Evolutionary conservation across 2,888 invertebrate genomes (phyloP).

Genomic region (Spatulosminthurus flaviceps): DNA sequence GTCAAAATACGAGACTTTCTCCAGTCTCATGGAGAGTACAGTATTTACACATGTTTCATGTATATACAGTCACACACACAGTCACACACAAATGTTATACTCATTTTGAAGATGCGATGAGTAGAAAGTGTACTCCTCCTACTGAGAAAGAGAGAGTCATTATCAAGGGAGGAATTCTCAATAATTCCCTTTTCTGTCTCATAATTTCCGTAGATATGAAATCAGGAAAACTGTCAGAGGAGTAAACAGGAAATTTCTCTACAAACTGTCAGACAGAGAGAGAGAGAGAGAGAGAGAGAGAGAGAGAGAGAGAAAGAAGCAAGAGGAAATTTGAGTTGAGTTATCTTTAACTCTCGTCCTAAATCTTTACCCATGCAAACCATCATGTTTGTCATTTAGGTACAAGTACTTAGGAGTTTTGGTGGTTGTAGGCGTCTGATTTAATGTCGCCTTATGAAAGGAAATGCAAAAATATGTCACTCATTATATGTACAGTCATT

Average conservation of each 20-base stretch:
- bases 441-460: background rate
- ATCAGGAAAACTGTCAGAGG: background rate
- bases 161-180: background rate
- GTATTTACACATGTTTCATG: too few species aligned
- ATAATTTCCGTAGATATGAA: constrained; percentile 13
- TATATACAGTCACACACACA: too few species aligned
- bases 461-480: background rate
- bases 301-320: too few species aligned
- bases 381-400: background rate
- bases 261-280: background rate
- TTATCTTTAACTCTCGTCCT: constrained; percentile 5
- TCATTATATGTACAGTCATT: constrained; percentile 19
- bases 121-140: too few species aligned
- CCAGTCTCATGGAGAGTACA: too few species aligned
- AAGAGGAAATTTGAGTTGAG: constrained; percentile 30
- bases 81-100: too few species aligned
- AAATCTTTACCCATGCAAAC: background rate
- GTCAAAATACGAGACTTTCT: too few species aligned
- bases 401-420: background rate
- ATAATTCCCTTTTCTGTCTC: constrained; percentile 6
- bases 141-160: too few species aligned
- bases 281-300: too few species aligned
- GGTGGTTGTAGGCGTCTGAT: background rate
- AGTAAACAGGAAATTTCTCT: background rate
- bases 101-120: too few species aligned